phyloP scores from a whole-genome alignment of 2,113 vertebrate species.

The Dermatemys mawii region DNA sequence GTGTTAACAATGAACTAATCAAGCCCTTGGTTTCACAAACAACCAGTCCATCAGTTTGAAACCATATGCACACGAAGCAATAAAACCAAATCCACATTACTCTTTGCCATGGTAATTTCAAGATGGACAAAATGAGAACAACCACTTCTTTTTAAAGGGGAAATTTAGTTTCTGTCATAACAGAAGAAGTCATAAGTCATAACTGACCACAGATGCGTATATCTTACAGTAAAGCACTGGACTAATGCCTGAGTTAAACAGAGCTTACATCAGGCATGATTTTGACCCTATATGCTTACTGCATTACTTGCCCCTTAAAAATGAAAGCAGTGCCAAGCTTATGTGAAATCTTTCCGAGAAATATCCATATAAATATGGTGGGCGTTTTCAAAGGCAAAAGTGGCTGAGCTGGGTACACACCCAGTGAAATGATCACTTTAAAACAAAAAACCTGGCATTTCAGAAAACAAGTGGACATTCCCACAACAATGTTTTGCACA shows the following conservation, averaged over 20 bases:
- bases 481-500: background rate
- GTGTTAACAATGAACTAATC: conserved; percentile 46
- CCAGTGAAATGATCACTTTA: background rate
- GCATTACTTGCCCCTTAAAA: conserved; percentile 8
- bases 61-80: conserved; percentile 12
- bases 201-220: background rate
- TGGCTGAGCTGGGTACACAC: background rate
- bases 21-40: conserved; percentile 12
- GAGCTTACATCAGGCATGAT: background rate
- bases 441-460: conserved; percentile 6
- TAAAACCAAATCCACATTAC: background rate
- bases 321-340: background rate
- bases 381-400: background rate
- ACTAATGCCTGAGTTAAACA: background rate
- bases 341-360: background rate
- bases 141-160: background rate
- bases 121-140: conserved; percentile 6
- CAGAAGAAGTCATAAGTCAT: background rate
- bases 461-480: conserved; percentile 21
- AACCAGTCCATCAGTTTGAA: conserved; percentile 34
- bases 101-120: background rate
- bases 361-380: background rate
- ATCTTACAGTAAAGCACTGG: background rate
- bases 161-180: background rate
- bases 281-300: background rate